Base-by-base conservation (phyloP, 2,888 invertebrate species). In the Crematogaster levior region DNA sequence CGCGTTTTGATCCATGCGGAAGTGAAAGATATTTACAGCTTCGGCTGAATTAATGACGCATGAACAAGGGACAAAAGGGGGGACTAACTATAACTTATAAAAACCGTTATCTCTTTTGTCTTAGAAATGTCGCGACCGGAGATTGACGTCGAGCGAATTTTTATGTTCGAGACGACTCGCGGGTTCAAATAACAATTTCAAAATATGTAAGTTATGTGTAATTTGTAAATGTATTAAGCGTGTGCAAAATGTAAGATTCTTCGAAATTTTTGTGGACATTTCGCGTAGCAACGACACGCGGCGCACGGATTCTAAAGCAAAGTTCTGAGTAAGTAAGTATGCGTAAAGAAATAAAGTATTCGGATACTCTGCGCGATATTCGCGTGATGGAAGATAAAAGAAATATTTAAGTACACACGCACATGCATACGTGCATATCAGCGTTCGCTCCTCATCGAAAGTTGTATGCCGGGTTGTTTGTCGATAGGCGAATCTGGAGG, bases 1-100 rank as follows among this genome's bases (percentile, higher is more conserved):
- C 27, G 66, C 46, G 34, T 40, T 68, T 66, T 48, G 12, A 43
- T 74, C 48, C 30, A 48, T 27, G 60, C 66, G 48, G 37, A 60
- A 43, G 37, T 53, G 30, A 27, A 80, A 68, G 27, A 51, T 73
- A 46, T 63, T 74, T 53, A 53, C 30, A 61, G 30, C 27, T 27
- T 65, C 18, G 34, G 3, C 7, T 24, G 6, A 2, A 43, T 53
- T 80, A 24, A 51, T 61, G 46, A 65, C 37, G 56, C 21, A 10
- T 6, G 30, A n/a, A 5, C 15, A 1, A n/a, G n/a, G 12, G 18
- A 37, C 12, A 24, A 37, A 43, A 27, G 21, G 18, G 24, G 15
- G 15, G 30, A 5, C 18, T 34, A 37, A 5, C 21, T 21, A n/a
- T 6, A 10, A 43, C 3, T 40, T 24, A 1, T 34, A 53, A 34